Evolutionary conservation across 2,113 vertebrate species (phyloP).

Genomic region (Chrysochloris asiatica): DNA sequence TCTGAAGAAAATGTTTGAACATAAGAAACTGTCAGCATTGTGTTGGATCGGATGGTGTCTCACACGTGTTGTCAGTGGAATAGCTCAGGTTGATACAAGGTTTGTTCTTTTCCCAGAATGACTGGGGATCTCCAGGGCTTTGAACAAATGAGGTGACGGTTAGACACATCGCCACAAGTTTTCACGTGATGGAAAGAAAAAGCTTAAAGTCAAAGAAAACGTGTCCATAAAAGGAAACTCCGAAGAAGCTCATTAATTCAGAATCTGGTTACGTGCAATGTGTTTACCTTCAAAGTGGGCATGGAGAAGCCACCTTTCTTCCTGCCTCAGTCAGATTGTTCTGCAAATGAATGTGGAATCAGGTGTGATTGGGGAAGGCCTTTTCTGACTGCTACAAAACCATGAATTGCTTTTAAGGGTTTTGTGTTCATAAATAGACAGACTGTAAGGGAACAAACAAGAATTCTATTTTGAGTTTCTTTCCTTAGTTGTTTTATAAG

Average conservation of each 20-base stretch:
- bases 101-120: not conserved
- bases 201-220: not conserved
- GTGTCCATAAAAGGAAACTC: not conserved
- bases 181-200: not conserved
- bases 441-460: not conserved
- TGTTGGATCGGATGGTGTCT: not conserved
- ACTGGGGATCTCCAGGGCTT: not conserved
- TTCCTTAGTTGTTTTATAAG: not conserved
- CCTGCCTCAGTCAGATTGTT: not conserved
- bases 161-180: not conserved
- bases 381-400: accelerated
- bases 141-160: not conserved
- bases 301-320: not conserved
- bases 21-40: not conserved
- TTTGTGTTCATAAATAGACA: not conserved
- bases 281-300: no score
- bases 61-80: accelerated
- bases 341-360: not conserved
- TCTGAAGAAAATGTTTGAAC: not conserved
- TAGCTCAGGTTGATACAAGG: not conserved
- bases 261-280: no score
- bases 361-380: not conserved
- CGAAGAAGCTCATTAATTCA: not conserved
- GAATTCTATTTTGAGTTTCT: not conserved
- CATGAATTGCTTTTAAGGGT: not conserved